phyloP scores from a whole-genome alignment of 2,797 vertebrate genomes.

The Periophthalmus magnuspinnatus region DNA sequence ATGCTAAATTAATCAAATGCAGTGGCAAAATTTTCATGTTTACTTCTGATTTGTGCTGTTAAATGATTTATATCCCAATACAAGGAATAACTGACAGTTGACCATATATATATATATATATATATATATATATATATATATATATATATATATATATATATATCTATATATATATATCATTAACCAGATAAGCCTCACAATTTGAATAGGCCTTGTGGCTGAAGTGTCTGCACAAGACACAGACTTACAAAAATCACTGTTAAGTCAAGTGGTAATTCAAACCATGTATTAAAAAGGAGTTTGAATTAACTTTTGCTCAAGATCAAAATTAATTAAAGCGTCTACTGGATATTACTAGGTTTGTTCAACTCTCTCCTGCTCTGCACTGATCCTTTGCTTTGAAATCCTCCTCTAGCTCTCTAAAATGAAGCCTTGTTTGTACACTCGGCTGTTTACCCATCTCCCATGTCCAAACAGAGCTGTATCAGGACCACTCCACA shows the following conservation, averaged over 20 bases:
- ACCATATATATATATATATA: too few species aligned
- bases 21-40: too few species aligned
- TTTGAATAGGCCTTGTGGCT: not conserved
- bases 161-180: too few species aligned
- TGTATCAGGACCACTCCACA: constrained; percentile 26
- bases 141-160: too few species aligned
- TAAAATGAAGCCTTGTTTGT: constrained; percentile 14
- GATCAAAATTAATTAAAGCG: not conserved
- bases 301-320: too few species aligned
- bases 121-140: too few species aligned
- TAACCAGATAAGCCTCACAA: not conserved
- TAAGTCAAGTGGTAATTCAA: too few species aligned
- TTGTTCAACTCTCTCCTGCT: not conserved
- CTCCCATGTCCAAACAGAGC: constrained; percentile 31
- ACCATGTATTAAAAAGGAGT: not conserved
- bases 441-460: constrained; percentile 26
- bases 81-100: too few species aligned
- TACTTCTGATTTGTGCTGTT: too few species aligned
- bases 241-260: not conserved
- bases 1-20: too few species aligned
- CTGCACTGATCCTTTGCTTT: constrained; percentile 1
- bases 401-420: constrained; percentile 10
- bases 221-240: not conserved
- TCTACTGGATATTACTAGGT: not conserved
- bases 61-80: too few species aligned